Percentiles rank a stretch among this genome's conserved stretches.
Conservation (phyloP, 2,113 vertebrate genomes). For the Ifrita kowaldi region DNA sequence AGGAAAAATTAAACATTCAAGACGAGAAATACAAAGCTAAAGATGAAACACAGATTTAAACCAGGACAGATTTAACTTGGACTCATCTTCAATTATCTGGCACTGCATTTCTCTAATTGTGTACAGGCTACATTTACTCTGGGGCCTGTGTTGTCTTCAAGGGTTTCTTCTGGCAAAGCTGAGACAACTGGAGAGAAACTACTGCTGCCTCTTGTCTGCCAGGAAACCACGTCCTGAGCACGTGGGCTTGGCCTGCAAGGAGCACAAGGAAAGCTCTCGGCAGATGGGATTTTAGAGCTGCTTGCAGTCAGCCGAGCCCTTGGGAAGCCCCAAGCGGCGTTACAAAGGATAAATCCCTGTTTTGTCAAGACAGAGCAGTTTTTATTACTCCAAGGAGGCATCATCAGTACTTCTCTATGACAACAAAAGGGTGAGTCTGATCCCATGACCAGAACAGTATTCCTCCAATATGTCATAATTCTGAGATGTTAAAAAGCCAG, state of each 20-base stretch:
- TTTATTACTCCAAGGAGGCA: not conserved
- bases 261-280: not conserved
- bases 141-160: not conserved
- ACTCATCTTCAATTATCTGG: not conserved
- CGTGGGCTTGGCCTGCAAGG: not conserved
- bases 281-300: not conserved
- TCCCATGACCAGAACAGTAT: not conserved
- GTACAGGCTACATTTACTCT: not conserved
- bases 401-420: not conserved
- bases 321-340: not conserved
- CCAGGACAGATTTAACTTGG: not conserved
- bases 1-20: not conserved
- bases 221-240: not conserved
- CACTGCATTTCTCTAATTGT: not conserved
- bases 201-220: not conserved
- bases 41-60: not conserved
- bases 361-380: not conserved
- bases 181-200: not conserved
- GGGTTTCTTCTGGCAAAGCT: not conserved
- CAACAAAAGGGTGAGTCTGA: slow-evolving; percentile 27
- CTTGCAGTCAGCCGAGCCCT: not conserved
- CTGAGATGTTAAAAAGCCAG: not conserved
- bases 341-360: not conserved
- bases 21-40: not conserved
- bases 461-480: not conserved